These are phyloP conservation scores for Willisornis vidua DNA, from an alignment of 2,113 vertebrate species.

Conservation along the genomic window DNA sequence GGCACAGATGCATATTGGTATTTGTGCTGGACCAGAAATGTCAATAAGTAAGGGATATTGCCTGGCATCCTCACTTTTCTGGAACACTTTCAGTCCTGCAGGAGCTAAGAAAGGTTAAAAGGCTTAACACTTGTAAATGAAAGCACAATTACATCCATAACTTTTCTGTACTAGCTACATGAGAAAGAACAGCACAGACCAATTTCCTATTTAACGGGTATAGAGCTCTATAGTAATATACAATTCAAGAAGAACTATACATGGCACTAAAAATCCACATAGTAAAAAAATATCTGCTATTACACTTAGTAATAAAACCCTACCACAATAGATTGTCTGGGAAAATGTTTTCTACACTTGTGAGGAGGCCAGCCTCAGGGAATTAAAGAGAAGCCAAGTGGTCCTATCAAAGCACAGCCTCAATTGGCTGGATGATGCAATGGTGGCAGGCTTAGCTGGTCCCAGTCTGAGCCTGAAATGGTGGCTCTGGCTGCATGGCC, in stretches of 20 bases:
- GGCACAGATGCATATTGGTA: background rate
- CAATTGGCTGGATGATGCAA: background rate
- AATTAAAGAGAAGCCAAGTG: background rate
- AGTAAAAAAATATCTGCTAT: background rate
- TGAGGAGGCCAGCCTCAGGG: background rate
- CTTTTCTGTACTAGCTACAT: background rate
- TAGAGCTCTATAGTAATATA: background rate
- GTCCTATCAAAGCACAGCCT: background rate
- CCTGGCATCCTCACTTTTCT: background rate
- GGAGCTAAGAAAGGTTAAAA: background rate
- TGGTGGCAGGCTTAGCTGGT: background rate
- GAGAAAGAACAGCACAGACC: background rate
- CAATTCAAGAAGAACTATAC: background rate
- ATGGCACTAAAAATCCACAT: background rate
- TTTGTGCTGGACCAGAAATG: background rate
- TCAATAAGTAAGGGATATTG: background rate
- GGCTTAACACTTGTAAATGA: background rate
- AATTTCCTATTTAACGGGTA: background rate
- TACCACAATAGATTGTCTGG: background rate
- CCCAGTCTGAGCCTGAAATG: accelerated
- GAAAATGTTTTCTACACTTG: background rate
- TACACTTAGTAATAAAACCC: background rate
- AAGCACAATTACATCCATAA: background rate
- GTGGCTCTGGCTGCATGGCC: background rate
- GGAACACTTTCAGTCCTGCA: background rate